A percentile compares a stretch with the other conserved stretches of the same genome.
Evolutionary conservation across 2,888 invertebrate species (phyloP).

Genomic region (Cordylochernes scorpioides): DNA sequence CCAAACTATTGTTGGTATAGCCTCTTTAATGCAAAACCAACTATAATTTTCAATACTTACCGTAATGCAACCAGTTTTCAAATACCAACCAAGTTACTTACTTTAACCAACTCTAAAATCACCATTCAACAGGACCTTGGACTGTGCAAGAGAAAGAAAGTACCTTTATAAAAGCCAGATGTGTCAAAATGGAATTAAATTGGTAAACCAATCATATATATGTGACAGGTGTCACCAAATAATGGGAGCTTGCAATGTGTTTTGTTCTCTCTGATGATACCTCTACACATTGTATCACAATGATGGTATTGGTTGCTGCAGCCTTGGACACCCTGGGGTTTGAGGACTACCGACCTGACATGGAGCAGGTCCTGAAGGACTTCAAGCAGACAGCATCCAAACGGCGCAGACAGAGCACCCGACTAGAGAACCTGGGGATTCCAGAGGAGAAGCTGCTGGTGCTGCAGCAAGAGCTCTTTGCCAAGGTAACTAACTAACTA

Average conservation of each 20-base stretch:
- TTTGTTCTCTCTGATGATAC: too few relatives aligned
- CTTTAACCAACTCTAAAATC: too few relatives aligned
- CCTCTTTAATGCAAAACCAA: too few relatives aligned
- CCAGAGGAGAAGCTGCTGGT: constrained; percentile 86
- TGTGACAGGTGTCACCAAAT: background rate
- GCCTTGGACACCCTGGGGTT: constrained; percentile 72
- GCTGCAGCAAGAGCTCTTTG: constrained; percentile 92
- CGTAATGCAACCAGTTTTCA: too few relatives aligned
- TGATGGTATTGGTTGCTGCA: constrained; percentile 21
- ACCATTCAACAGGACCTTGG: too few relatives aligned
- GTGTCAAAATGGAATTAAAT: too few relatives aligned
- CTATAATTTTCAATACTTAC: too few relatives aligned
- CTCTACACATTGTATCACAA: background rate
- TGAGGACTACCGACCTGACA: constrained; percentile 74
- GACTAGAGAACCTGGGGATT: constrained; percentile 88
- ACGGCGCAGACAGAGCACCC: constrained; percentile 67
- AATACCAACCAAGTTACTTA: too few relatives aligned
- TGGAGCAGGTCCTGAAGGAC: constrained; percentile 73
- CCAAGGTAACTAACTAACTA: constrained; percentile 39
- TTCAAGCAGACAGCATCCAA: constrained; percentile 95
- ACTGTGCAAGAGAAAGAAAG: too few relatives aligned
- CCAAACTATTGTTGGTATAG: too few relatives aligned
- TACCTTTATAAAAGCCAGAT: too few relatives aligned
- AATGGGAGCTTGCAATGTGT: constrained; percentile 14
- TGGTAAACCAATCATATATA: constrained; percentile 33